A percentile compares a stretch with the other conserved stretches of the same genome.
Conservation (phyloP, 53 echinoderm and acorn worm species). For the Temnopleurus reevesii region DNA sequence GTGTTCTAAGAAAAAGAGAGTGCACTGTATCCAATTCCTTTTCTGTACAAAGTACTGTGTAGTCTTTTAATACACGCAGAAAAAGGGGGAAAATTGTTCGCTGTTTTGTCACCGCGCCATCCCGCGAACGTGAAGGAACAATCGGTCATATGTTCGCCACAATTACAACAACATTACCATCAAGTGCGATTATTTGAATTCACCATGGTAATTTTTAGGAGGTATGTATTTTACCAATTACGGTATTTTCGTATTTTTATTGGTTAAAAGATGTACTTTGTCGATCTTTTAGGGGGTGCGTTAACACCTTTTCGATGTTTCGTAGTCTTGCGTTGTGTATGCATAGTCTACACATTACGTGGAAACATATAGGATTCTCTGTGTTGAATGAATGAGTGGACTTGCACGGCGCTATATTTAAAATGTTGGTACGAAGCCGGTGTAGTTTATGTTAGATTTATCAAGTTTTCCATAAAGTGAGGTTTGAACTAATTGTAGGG, state of each 20-base stretch:
- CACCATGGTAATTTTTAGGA: background rate
- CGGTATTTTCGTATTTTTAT: background rate
- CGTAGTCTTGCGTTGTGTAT: constrained; percentile 3
- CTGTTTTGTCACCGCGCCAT: constrained; percentile 38
- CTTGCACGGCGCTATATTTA: constrained; percentile 19
- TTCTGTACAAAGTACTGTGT: too few relatives aligned
- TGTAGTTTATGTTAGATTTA: background rate
- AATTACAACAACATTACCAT: background rate
- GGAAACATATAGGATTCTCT: constrained; percentile 15
- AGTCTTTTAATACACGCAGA: too few relatives aligned
- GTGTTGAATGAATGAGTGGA: constrained; percentile 32
- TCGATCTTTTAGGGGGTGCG: constrained; percentile 9
- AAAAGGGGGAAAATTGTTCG: background rate
- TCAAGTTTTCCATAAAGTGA: background rate
- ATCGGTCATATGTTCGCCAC: background rate
- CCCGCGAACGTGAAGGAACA: background rate
- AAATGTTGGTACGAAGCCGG: background rate
- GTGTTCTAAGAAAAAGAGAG: too few relatives aligned
- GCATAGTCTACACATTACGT: constrained; percentile 13
- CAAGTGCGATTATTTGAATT: background rate
- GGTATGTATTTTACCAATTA: constrained; percentile 12
- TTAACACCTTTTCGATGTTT: constrained; percentile 16
- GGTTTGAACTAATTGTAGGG: too few relatives aligned
- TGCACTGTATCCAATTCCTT: too few relatives aligned
- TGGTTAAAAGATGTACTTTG: background rate